A percentile compares a stretch with the other conserved stretches of the same genome.
Conservation (phyloP, 2,113 vertebrate species). For the Calidris pygmaea region DNA sequence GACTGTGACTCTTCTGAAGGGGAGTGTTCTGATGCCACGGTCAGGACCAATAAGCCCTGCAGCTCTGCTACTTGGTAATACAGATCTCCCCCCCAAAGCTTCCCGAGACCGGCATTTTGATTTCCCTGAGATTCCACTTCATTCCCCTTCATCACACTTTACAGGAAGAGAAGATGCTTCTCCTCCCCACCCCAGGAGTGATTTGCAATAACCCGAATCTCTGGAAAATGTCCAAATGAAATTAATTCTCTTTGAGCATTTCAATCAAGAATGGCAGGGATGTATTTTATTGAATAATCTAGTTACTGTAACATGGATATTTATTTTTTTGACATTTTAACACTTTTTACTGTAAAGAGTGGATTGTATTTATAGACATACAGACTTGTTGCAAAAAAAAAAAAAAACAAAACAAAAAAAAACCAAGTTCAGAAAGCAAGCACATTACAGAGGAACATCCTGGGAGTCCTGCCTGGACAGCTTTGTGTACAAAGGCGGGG, state of each 20-base stretch:
- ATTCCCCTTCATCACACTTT: slow-evolving; percentile 62
- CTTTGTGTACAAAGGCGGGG: neutral
- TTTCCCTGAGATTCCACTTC: slow-evolving; percentile 52
- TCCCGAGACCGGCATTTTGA: slow-evolving; percentile 55
- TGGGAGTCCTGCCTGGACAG: slow-evolving; percentile 60
- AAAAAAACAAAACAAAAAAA: slow-evolving; percentile 20
- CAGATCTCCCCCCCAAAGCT: slow-evolving; percentile 29
- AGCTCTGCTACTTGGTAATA: slow-evolving; percentile 93
- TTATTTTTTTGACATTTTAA: slow-evolving; percentile 92
- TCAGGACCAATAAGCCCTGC: slow-evolving; percentile 91
- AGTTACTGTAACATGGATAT: slow-evolving; percentile 91
- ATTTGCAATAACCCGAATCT: slow-evolving; percentile 84
- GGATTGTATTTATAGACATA: slow-evolving; percentile 77
- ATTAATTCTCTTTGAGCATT: slow-evolving; percentile 81
- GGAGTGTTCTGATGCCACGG: slow-evolving; percentile 94
- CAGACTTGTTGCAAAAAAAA: slow-evolving; percentile 74
- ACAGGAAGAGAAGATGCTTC: slow-evolving; percentile 69
- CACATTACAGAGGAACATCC: slow-evolving; percentile 58
- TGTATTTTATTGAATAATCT: slow-evolving; percentile 91
- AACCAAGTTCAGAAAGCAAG: slow-evolving; percentile 45
- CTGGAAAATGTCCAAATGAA: slow-evolving; percentile 79
- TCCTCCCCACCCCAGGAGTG: slow-evolving; percentile 71
- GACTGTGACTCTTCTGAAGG: slow-evolving; percentile 96
- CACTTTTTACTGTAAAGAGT: slow-evolving; percentile 84
- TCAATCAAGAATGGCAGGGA: slow-evolving; percentile 95